Evolutionary conservation across 1,140 invertebrate genomes (phyloP), one percentile per base, ranked within the genome.

Genomic region (Scaptomyza hsui): DNA sequence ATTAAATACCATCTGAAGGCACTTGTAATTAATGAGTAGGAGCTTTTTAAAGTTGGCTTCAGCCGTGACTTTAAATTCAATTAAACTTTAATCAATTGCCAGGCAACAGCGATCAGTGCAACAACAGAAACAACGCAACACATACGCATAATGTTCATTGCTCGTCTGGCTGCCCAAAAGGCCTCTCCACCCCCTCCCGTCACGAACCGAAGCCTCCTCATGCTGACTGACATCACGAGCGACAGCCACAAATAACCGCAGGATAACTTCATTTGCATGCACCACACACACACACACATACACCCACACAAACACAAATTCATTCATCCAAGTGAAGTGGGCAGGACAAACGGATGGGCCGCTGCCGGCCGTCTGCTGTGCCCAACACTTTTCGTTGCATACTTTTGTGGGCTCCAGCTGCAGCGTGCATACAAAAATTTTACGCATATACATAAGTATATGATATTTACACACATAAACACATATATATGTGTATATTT

Each of bases 251-350:
- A 86, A 86, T 86, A 86, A 88, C 81, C 82, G 78, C 82, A 88
- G 82, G 81, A 86, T 88, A 81, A 88, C 81, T 86, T 86, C 82
- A 88, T 86, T 86, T 86, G 78, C 82, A 86, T 86, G 82, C 65
- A 56, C 41, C 63, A 19, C 52, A 49, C 45, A 44, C 45, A 48
- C 12, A 45, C 18, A 21, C 10, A 41, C 41, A 52, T 39, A 18
- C 0, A 12, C 26, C 59, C 9, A 13, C 59, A 45, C n/a, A 47
- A 13, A 47, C 13, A 59, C 6, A 13, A 10, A 45, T 29, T 37
- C 3, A 13, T 7, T 29, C 18, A 26, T 4, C 5, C 26, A 44
- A 9, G 9, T 18, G 53, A 49, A 26, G 35, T n/a, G 52, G 48
- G 41, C 55, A 39, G 53, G 53, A 57, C 62, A 41, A 18, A 44